A percentile compares a stretch with the other conserved stretches of the same genome.
Conservation (phyloP, 1,140 invertebrate species). For the Drosophila albomicans region DNA sequence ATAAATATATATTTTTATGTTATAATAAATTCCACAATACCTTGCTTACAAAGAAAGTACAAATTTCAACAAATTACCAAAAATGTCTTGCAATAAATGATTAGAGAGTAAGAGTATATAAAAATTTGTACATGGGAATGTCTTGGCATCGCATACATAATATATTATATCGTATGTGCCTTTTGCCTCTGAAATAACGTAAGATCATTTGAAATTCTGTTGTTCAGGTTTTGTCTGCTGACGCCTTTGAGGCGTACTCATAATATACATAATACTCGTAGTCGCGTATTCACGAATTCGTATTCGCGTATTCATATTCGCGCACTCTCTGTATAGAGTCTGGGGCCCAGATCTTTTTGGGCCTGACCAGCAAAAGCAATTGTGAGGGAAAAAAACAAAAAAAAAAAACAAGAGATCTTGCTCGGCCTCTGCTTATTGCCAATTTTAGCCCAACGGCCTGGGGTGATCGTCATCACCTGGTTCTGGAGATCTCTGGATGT, state of each 20-base stretch:
- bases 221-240: constrained; percentile 42
- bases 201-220: constrained; percentile 21
- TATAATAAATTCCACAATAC: too few species aligned
- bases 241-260: constrained; percentile 38
- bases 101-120: not conserved
- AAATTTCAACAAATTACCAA: too few species aligned
- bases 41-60: too few species aligned
- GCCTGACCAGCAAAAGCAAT: constrained; percentile 25
- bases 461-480: constrained; percentile 64
- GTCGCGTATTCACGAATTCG: too few species aligned
- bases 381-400: not conserved
- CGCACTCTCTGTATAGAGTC: not conserved
- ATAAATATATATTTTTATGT: too few species aligned
- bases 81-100: not conserved
- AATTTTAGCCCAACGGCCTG: constrained; percentile 50
- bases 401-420: constrained; percentile 7
- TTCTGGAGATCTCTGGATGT: constrained; percentile 46
- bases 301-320: not conserved
- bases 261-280: too few species aligned
- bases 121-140: too few species aligned
- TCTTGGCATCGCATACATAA: not conserved
- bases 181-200: constrained; percentile 26
- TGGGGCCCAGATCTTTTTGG: constrained; percentile 41
- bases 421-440: constrained; percentile 34
- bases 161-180: not conserved